A percentile compares a stretch with the other conserved stretches of the same genome.
Conservation (phyloP, 2,797 vertebrate species). For the Pipistrellus nathusii region DNA sequence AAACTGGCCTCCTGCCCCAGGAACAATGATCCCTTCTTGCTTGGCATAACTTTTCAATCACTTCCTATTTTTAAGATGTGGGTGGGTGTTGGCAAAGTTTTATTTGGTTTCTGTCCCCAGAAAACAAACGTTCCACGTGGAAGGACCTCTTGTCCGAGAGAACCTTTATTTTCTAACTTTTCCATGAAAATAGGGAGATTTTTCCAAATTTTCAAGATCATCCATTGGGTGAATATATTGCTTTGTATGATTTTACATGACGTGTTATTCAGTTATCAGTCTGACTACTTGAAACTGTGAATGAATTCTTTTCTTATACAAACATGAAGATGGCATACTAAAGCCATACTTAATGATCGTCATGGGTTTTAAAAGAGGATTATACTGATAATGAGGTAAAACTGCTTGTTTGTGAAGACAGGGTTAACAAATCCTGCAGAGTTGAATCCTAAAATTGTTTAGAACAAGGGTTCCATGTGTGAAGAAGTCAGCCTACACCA, state of each 20-base stretch:
- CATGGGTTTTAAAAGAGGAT: neutral
- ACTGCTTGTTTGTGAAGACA: neutral
- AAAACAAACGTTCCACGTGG: neutral
- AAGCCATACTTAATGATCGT: conserved; percentile 7
- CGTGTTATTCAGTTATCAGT: neutral
- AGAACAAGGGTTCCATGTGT: neutral
- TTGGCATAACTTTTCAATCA: neutral
- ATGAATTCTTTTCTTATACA: conserved; percentile 2
- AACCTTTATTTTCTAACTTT: neutral
- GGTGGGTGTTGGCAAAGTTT: neutral
- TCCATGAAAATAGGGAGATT: neutral
- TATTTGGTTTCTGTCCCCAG: neutral
- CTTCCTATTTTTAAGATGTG: neutral
- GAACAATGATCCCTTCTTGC: neutral
- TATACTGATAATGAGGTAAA: neutral
- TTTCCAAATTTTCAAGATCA: neutral
- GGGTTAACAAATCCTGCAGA: neutral
- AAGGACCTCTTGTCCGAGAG: neutral
- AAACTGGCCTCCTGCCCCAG: rapidly evolving
- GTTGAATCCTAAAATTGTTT: neutral
- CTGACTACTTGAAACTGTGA: neutral
- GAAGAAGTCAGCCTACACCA: neutral
- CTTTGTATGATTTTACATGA: neutral
- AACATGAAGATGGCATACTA: neutral
- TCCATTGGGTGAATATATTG: neutral